Conservation (phyloP, 2,888 invertebrate species). For the Poecilobothrus nobilitatus region DNA sequence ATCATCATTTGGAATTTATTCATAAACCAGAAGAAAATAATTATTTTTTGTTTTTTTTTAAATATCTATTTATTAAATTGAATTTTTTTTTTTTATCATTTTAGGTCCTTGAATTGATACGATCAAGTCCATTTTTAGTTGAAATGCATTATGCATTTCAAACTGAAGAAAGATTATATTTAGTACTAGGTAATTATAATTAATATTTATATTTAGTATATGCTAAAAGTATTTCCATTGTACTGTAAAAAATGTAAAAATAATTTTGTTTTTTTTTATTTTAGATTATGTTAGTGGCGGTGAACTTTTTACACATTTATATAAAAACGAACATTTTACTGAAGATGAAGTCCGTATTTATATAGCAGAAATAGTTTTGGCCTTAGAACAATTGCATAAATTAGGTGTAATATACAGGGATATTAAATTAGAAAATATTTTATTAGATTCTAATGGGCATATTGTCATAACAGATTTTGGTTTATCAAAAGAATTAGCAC, state of each 20-base stretch:
- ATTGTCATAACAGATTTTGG: conserved; percentile 97
- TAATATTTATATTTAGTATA: background rate
- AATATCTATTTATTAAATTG: too few species aligned
- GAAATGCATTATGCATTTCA: conserved; percentile 98
- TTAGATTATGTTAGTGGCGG: conserved; percentile 96
- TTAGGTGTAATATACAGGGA: conserved; percentile 96
- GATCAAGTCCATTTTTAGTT: conserved; percentile 91
- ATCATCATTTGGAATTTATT: too few species aligned
- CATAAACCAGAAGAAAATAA: too few species aligned
- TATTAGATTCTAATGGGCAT: conserved; percentile 89
- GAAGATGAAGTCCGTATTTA: conserved; percentile 87
- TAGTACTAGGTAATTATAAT: conserved; percentile 77
- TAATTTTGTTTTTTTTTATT: conserved; percentile 28
- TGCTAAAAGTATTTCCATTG: background rate
- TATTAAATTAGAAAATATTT: conserved; percentile 94
- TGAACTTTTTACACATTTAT: conserved; percentile 93
- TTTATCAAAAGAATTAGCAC: conserved; percentile 78
- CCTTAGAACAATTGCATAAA: conserved; percentile 91
- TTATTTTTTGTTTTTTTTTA: too few species aligned
- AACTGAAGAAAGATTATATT: conserved; percentile 90
- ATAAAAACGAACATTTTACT: conserved; percentile 85
- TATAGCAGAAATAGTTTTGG: conserved; percentile 92
- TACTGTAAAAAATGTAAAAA: conserved; percentile 20
- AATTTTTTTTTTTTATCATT: too few species aligned
- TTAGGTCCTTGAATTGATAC: conserved; percentile 84